phyloP scores from a whole-genome alignment of 2,797 vertebrate species.

The Tragelaphus oryx region DNA sequence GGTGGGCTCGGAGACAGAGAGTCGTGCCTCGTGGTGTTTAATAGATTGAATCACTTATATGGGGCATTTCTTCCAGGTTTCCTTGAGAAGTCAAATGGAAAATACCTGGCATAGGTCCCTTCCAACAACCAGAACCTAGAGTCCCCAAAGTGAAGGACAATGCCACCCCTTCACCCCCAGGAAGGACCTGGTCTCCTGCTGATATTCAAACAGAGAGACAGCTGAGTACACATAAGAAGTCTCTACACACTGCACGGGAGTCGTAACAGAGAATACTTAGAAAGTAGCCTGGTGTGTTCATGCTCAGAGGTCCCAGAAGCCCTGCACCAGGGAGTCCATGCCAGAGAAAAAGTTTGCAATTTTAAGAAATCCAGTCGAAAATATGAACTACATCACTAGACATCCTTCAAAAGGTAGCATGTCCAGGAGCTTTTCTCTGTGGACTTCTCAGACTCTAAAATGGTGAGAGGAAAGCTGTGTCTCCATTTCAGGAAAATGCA shows the following conservation, averaged over 20 bases:
- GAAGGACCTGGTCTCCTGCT: neutral
- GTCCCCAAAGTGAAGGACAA: neutral
- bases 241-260: neutral
- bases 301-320: neutral
- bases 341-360: neutral
- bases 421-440: neutral
- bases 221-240: neutral
- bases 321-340: neutral
- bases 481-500: neutral
- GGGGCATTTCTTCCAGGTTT: neutral
- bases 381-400: neutral
- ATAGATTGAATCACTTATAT: neutral
- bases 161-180: neutral
- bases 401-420: neutral
- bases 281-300: neutral
- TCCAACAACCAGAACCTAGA: neutral
- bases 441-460: neutral
- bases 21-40: accelerated
- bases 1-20: neutral
- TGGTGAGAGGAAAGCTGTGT: neutral
- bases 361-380: neutral
- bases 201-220: neutral
- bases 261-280: neutral
- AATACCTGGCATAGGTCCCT: neutral
- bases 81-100: neutral